Evolutionary conservation across 2,888 invertebrate species (phyloP).

Genomic region (Ischnura elegans): DNA sequence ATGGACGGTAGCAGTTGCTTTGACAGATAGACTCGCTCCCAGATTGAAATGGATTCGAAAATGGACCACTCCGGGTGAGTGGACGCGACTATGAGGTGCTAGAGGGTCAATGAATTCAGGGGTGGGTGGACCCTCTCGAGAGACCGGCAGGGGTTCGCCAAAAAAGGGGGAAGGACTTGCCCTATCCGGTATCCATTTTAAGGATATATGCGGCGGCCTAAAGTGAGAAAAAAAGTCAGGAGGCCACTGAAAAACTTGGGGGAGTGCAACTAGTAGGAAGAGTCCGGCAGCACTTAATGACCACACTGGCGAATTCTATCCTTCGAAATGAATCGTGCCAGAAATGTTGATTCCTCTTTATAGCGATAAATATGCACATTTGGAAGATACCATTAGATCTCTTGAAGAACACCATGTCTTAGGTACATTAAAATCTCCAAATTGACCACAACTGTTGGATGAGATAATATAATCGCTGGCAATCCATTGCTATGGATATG

Average conservation of each 20-base stretch:
- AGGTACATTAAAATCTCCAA: not conserved
- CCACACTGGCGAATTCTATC: not conserved
- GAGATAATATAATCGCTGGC: not conserved
- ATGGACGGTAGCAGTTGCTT: constrained; percentile 50
- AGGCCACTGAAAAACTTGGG: not conserved
- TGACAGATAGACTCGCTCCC: constrained; percentile 42
- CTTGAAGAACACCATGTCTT: too few species aligned
- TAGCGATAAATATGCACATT: too few species aligned
- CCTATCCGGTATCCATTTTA: not conserved
- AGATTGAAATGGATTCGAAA: constrained; percentile 33
- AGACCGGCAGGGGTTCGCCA: not conserved
- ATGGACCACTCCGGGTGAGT: not conserved
- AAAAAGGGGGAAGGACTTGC: not conserved
- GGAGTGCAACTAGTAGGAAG: not conserved
- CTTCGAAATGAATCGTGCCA: not conserved
- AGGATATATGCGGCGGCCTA: not conserved
- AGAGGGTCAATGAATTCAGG: constrained; percentile 20
- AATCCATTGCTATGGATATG: not conserved
- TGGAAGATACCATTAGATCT: too few species aligned
- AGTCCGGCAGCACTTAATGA: not conserved
- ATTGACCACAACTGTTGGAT: not conserved
- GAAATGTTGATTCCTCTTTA: too few species aligned
- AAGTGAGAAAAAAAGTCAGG: not conserved
- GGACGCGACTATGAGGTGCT: not conserved
- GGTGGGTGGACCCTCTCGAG: not conserved